Evolutionary conservation across 2,113 vertebrate species (phyloP).

Genomic region (Ifrita kowaldi): DNA sequence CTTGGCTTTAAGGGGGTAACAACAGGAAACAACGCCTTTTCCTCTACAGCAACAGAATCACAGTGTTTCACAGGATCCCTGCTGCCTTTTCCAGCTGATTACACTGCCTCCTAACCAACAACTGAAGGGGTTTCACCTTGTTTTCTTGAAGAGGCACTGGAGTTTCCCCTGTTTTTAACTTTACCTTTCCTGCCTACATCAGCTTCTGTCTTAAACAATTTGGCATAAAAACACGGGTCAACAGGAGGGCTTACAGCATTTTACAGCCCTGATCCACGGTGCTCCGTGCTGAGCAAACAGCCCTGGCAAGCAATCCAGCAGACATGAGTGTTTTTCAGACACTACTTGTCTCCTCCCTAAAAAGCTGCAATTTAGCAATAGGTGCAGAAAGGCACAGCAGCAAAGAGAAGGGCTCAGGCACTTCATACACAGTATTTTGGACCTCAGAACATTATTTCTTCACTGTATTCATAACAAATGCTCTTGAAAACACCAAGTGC

Average conservation of each 20-base stretch:
- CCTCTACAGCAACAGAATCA: neutral
- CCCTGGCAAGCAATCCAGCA: neutral
- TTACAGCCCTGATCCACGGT: neutral
- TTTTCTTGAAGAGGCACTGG: neutral
- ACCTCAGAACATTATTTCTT: neutral
- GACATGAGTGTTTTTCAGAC: neutral
- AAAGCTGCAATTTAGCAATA: neutral
- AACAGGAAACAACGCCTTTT: neutral
- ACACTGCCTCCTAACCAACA: rapidly evolving
- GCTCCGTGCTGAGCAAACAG: neutral
- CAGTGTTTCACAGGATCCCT: neutral
- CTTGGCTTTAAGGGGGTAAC: neutral
- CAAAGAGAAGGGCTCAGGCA: neutral
- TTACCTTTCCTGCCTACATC: neutral
- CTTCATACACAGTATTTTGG: neutral
- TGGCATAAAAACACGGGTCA: neutral
- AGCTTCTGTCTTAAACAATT: neutral
- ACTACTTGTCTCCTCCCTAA: neutral
- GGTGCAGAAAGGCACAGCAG: neutral
- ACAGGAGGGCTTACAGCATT: neutral
- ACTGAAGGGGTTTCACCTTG: neutral
- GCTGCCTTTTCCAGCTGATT: neutral
- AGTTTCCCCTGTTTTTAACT: neutral
- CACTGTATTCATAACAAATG: neutral
- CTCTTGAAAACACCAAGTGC: neutral